These are phyloP conservation scores for Batillaria attramentaria DNA, from an alignment of 1,140 invertebrate genomes.

Conservation along the genomic window DNA sequence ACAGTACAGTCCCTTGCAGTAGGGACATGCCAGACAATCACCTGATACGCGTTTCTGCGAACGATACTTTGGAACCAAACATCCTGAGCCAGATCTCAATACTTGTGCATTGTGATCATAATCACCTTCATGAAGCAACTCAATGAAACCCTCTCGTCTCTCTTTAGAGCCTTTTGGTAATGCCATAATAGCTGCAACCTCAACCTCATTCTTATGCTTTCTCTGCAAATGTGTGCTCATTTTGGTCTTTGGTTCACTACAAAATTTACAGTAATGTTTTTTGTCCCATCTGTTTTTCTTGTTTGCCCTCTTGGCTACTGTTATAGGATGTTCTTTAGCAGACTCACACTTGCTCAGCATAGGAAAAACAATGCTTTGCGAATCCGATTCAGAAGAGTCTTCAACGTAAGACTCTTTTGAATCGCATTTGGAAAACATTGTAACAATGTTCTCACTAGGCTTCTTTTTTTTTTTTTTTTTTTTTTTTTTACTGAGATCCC, in stretches of 20 bases:
- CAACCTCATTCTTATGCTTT: background rate
- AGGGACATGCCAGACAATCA: background rate
- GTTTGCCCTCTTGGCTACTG: background rate
- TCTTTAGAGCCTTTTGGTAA: background rate
- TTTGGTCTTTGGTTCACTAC: background rate
- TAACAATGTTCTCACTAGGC: too few species aligned
- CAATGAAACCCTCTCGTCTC: background rate
- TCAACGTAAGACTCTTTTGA: too few species aligned
- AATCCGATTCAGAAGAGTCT: too few species aligned
- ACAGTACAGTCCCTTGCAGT: background rate
- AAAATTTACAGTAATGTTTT: conserved; percentile 1
- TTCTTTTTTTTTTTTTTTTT: too few species aligned
- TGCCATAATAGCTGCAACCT: background rate
- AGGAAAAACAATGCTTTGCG: too few species aligned
- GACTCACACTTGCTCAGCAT: too few species aligned
- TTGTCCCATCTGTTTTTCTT: background rate
- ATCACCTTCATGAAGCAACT: background rate
- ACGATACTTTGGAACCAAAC: background rate
- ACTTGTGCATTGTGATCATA: background rate
- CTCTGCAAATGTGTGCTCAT: background rate
- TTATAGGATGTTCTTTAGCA: background rate
- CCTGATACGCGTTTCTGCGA: background rate
- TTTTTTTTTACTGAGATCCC: too few species aligned
- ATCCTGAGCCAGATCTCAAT: background rate
- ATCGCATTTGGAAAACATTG: too few species aligned